Evolutionary conservation across 2,113 vertebrate genomes (phyloP).

Genomic region (Monarcha castaneiventris): DNA sequence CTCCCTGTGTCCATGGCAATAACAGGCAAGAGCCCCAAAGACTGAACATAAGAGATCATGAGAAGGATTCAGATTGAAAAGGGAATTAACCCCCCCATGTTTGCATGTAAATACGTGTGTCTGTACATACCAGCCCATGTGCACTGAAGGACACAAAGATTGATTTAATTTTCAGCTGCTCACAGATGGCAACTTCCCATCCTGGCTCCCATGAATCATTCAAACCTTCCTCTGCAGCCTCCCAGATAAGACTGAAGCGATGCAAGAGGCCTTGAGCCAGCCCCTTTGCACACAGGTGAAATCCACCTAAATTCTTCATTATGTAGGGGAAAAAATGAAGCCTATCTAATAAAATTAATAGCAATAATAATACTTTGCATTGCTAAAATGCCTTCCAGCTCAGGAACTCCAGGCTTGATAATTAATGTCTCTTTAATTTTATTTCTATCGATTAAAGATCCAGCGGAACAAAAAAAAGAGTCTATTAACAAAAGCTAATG

Average conservation of each 20-base stretch:
- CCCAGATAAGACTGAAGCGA: neutral
- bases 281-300: conserved; percentile 25
- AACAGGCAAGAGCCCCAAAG: neutral
- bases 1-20: neutral
- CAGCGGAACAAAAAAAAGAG: conserved; percentile 19
- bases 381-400: conserved; percentile 65
- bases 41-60: neutral
- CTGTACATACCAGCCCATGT: neutral
- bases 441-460: conserved; percentile 66
- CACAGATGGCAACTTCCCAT: conserved; percentile 1
- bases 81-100: accelerated
- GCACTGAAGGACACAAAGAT: neutral
- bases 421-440: conserved; percentile 66
- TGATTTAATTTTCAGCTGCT: neutral
- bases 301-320: conserved; percentile 37
- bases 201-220: neutral
- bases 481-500: conserved; percentile 64
- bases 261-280: neutral
- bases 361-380: conserved; percentile 62
- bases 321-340: neutral
- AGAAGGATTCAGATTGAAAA: neutral
- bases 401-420: conserved; percentile 43
- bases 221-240: neutral
- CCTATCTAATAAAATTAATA: conserved; percentile 51
- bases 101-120: neutral